These are phyloP conservation scores for Aix galericulata DNA, from an alignment of 2,113 vertebrate species.

Conservation along the genomic window DNA sequence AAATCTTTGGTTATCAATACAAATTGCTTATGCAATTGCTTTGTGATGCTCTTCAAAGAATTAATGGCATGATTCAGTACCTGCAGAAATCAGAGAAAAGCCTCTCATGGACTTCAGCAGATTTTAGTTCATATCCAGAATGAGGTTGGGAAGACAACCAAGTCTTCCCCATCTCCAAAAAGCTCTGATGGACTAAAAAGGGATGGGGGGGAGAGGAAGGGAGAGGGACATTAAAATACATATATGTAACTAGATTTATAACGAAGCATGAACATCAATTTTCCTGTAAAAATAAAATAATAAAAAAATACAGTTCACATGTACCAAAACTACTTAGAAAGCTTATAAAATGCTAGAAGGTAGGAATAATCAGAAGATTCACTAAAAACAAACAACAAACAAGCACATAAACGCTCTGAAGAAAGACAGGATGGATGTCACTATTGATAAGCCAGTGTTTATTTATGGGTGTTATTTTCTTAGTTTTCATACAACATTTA, in stretches of 20 bases:
- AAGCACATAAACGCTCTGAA: not conserved
- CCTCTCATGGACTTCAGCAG: not conserved
- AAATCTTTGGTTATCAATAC: not conserved
- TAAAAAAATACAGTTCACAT: not conserved
- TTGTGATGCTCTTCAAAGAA: not conserved
- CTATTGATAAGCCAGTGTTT: not conserved
- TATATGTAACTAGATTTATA: not conserved
- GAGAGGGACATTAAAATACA: not conserved
- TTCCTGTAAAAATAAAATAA: not conserved
- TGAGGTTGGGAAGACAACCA: not conserved
- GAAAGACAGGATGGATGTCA: not conserved
- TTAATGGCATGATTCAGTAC: not conserved
- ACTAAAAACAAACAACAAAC: not conserved
- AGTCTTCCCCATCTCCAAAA: not conserved
- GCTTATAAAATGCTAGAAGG: not conserved
- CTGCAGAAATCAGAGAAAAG: not conserved
- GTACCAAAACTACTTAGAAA: not conserved
- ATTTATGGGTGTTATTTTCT: not conserved
- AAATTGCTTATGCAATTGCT: not conserved
- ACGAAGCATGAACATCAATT: not conserved
- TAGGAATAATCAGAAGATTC: not conserved
- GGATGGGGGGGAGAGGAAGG: not conserved
- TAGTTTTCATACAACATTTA: not conserved
- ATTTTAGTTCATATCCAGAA: not conserved
- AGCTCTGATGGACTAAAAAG: not conserved